Conservation (phyloP, 30 jellyfish, hydroid and myxozoan species). For the Mastigias papua region DNA sequence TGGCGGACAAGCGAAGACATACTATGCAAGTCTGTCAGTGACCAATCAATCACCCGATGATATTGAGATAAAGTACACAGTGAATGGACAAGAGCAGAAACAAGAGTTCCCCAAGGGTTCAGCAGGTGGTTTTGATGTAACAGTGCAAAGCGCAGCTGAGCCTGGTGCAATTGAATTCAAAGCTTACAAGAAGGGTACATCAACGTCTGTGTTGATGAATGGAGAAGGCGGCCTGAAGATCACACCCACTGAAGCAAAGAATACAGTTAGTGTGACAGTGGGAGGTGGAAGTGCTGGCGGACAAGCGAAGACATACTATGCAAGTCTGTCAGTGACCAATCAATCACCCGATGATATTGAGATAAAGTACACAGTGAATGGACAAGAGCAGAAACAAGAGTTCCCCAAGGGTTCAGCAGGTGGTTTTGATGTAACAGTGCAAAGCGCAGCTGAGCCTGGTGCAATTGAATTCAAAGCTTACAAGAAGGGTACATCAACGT, state of each 20-base stretch:
- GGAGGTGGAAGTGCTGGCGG: conserved; percentile 38
- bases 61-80: conserved; percentile 21
- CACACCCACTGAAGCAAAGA: conserved; percentile 46
- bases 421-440: no score
- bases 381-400: no score
- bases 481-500: no score
- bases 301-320: no score
- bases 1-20: conserved; percentile 53
- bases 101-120: conserved; percentile 42
- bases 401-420: no score
- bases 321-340: no score
- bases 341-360: no score
- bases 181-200: conserved; percentile 54
- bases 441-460: no score
- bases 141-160: conserved; percentile 9
- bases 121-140: conserved; percentile 22
- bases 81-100: conserved; percentile 33
- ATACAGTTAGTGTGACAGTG: conserved; percentile 20
- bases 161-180: conserved; percentile 57
- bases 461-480: no score
- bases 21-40: conserved; percentile 35
- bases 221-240: conserved; percentile 38
- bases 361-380: no score
- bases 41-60: conserved; percentile 36
- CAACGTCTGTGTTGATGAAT: conserved; percentile 35